Percentiles rank a stretch among this genome's conserved stretches.
These are phyloP conservation scores for Cacajao melanocephalus DNA, from an alignment of 2,797 vertebrate genomes.

Conservation along the genomic window DNA sequence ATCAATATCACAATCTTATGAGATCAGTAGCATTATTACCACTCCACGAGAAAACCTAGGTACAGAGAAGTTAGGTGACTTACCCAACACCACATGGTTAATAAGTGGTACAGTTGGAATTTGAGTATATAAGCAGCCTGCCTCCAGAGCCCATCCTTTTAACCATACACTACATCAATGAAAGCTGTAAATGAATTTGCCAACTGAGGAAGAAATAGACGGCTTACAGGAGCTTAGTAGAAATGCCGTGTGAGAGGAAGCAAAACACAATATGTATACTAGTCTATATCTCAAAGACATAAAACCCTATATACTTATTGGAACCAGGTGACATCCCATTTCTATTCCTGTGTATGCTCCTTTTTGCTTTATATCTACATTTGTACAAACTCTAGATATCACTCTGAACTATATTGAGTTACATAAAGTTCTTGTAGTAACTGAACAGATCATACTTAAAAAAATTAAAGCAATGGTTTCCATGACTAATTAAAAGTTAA, in stretches of 20 bases:
- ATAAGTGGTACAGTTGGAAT: not conserved
- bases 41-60: not conserved
- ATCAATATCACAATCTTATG: not conserved
- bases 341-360: not conserved
- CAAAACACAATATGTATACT: not conserved
- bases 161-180: not conserved
- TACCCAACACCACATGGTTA: not conserved
- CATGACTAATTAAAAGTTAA: not conserved
- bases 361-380: not conserved
- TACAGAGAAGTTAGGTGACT: not conserved
- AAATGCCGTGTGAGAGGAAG: not conserved
- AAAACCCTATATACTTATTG: not conserved
- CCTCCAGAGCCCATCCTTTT: not conserved
- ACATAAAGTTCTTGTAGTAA: not conserved
- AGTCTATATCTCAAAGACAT: not conserved
- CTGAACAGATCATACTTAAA: not conserved
- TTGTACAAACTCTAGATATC: not conserved
- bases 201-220: not conserved
- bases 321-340: not conserved
- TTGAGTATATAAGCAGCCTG: not conserved
- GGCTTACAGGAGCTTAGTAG: not conserved
- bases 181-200: not conserved
- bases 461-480: slow-evolving; percentile 52
- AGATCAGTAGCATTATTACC: not conserved
- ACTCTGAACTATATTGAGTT: slow-evolving; percentile 13